Evolutionary conservation across 92 coral and sea anemone genomes (phyloP).

Genomic region (Actinostola sp.): DNA sequence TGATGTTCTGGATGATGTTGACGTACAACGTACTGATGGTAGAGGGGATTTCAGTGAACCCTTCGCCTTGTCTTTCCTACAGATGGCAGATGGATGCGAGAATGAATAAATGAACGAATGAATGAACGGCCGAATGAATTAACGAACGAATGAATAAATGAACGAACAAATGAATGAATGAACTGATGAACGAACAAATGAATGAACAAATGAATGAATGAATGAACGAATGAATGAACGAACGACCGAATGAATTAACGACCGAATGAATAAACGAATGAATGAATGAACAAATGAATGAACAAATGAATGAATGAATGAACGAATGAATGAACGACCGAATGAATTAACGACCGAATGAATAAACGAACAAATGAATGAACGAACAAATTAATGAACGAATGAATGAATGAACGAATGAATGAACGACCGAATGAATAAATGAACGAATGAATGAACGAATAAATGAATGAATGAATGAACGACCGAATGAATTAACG

Average conservation of each 20-base stretch:
- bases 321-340: not conserved
- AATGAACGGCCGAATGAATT: not conserved
- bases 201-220: not conserved
- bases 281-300: not conserved
- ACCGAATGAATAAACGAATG: not conserved
- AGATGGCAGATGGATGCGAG: not conserved
- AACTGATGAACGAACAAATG: not conserved
- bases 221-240: not conserved
- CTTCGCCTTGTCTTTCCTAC: conserved; percentile 89
- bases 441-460: not conserved
- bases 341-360: not conserved
- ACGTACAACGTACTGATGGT: conserved; percentile 83
- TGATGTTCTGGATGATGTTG: conserved; percentile 86
- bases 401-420: not conserved
- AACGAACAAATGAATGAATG: not conserved
- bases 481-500: not conserved
- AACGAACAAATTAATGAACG: not conserved
- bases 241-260: not conserved
- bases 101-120: not conserved
- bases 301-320: not conserved
- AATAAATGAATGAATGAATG: not conserved
- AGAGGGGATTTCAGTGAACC: conserved; percentile 70
- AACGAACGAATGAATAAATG: not conserved
- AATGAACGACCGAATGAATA: not conserved
- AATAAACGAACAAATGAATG: not conserved